Evolutionary conservation across 2,113 vertebrate species (phyloP).

Genomic region (Tenebrosternarchus preto): DNA sequence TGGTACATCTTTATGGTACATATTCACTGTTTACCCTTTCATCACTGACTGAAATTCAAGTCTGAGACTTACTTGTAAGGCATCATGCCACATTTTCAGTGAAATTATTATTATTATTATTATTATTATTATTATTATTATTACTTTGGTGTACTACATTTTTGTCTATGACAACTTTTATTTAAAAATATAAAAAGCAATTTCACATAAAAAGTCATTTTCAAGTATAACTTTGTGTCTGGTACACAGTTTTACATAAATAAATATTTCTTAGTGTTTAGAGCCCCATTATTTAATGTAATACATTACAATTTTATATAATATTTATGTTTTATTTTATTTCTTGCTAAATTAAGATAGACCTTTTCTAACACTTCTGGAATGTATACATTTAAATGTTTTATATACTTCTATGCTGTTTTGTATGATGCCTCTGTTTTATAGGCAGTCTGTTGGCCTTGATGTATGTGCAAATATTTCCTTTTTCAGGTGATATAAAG

Average conservation of each 20-base stretch:
- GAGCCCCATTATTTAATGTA: constrained; percentile 43
- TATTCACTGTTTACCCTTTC: constrained; percentile 1
- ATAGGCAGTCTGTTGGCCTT: constrained; percentile 28
- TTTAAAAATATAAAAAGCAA: too few relatives aligned
- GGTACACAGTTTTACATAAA: constrained; percentile 56
- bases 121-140: constrained; percentile 22
- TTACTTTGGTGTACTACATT: constrained; percentile 9
- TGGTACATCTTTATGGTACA: constrained; percentile 10
- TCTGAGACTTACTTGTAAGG: constrained; percentile 59
- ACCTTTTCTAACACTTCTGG: constrained; percentile 24
- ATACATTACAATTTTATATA: constrained; percentile 46
- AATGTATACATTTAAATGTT: constrained; percentile 29
- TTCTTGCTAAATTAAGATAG: constrained; percentile 29
- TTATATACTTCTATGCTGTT: constrained; percentile 36
- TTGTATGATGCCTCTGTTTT: constrained; percentile 13
- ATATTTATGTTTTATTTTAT: constrained; percentile 48
- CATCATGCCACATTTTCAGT: constrained; percentile 49
- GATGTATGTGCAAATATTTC: constrained; percentile 20
- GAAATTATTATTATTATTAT: constrained; percentile 38
- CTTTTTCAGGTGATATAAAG: neutral
- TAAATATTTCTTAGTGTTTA: constrained; percentile 15
- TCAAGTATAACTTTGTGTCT: constrained; percentile 61
- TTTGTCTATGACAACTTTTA: constrained; percentile 19
- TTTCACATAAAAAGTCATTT: constrained; percentile 35
- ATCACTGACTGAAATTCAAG: constrained; percentile 39